Base-by-base conservation (phyloP, 2,113 vertebrate species). In the Etia nguti region DNA sequence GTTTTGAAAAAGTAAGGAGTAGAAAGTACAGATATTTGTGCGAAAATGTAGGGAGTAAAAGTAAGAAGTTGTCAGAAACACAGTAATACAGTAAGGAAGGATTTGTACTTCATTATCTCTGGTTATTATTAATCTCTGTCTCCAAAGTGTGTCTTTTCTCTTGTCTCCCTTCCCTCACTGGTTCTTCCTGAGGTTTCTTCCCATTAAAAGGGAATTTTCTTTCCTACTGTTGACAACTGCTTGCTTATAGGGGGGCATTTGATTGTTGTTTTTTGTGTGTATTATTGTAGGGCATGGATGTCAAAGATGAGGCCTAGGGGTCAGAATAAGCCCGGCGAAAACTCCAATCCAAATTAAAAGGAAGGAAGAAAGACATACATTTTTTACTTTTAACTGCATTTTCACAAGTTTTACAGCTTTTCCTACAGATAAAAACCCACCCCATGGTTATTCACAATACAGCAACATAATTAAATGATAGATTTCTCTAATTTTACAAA, bases 11-110 rank as follows among this genome's bases (percentile, higher is more conserved):
- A 26, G 26, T 26, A 56, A 56, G 55, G 4, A 57, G 24, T 57
- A 57, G 24, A 57, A 57, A 57, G 15, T 29, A 15, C 7, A 59
- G 56, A 59, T 29, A 29, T 59, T 59, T 59, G 13, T 59, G 26
- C 29, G 15, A 31, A 29, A 31, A 31, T 59, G 56, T 16, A 59
- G 26, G 13, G 13, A 57, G 56, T 9, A 16, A 13, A 59, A 59
- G 56, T 59, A 16, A 59, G 16, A 29, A 0, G 1, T 29, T 29
- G 9, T 59, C 56, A 31, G 31, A 31, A 31, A 5, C 29, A 29
- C n/a, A 24, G 10, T 24, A 24, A 55, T 56, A 56, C 0, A 24
- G 54, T 11, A 56, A 55, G 54, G n/a, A 55, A 57, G 24, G 24
- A 57, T 57, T 26, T 57, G 24, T 57, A 26, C 55, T 57, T 57